Evolutionary conservation across 1,140 invertebrate species (phyloP), one percentile per base, ranked within the genome.

Genomic region (Scaptomyza montana): DNA sequence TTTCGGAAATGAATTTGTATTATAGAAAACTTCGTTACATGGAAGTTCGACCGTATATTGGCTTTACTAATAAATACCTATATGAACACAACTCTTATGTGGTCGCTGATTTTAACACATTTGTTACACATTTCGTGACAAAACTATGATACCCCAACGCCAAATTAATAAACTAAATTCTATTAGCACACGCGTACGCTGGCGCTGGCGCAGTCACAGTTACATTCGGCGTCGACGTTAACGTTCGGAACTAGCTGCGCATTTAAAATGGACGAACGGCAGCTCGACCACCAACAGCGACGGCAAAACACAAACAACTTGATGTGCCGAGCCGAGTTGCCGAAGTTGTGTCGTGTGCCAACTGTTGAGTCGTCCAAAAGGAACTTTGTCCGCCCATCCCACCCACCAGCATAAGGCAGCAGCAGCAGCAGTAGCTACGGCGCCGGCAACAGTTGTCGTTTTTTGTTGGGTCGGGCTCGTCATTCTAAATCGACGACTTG

Each of bases 401-500:
- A 54, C 63, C 60, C 55, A 65, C 39, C 39, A 21, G n/a, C n/a
- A n/a, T n/a, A n/a, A n/a, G n/a, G n/a, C n/a, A n/a, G 21, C 3
- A 7, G 25, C 30, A 51, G 49, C 61, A n/a, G 57, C 36, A 28
- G 28, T 10, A 10, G 2, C 45, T n/a, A 25, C 39, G 2, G 9
- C 55, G 16, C 16, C 19, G n/a, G 12, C 54, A 49, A 61, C 25
- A 25, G 50, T 55, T 60, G 21, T n/a, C 36, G 61, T 45, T 28
- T 39, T 12, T 10, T 43, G 10, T 25, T 25, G 21, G 49, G 36
- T 69, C 49, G 39, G 47, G 45, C 33, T 74, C 46, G 63, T 80
- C 78, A 86, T 87, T 86, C 82, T 78, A 76, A 72, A 82, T 76
- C 82, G 82, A 82, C 75, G 62, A 51, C 75, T 86, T 61, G 73